Percentiles rank a stretch among this genome's conserved stretches.
Evolutionary conservation across 2,113 vertebrate genomes (phyloP).

Genomic region (Arizona elegans): DNA sequence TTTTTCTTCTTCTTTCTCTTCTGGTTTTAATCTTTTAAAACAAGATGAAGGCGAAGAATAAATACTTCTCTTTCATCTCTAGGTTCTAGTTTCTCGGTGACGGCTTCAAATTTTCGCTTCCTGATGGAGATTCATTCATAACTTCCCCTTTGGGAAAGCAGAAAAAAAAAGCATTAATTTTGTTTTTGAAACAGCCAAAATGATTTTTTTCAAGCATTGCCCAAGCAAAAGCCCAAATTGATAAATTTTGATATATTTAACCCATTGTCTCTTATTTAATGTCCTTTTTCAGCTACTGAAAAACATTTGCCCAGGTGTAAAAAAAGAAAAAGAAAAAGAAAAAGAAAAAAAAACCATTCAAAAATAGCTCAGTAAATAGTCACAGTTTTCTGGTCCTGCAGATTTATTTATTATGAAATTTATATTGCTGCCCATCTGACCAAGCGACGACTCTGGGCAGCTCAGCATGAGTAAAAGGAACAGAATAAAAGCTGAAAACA

Average conservation of each 20-base stretch:
- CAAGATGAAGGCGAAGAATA: conserved; percentile 60
- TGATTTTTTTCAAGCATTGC: conserved; percentile 25
- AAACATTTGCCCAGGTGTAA: background rate
- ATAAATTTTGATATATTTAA: conserved; percentile 2
- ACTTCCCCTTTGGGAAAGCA: conserved; percentile 54
- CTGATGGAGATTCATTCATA: conserved; percentile 66
- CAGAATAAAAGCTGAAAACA: background rate
- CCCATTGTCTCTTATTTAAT: background rate
- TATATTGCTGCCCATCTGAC: background rate
- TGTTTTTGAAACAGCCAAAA: background rate
- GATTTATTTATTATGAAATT: background rate
- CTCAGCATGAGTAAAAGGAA: background rate
- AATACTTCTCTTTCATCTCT: conserved; percentile 59
- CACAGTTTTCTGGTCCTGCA: background rate
- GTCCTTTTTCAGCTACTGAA: background rate
- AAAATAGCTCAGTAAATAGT: background rate
- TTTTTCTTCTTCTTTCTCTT: background rate
- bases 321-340: rapidly evolving
- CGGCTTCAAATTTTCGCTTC: conserved; percentile 62
- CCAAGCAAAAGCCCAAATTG: conserved; percentile 36
- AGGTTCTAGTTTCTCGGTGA: conserved; percentile 58
- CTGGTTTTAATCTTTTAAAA: conserved; percentile 29
- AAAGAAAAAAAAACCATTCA: background rate
- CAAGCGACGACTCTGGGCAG: background rate
- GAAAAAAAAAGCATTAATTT: background rate